phyloP scores from a whole-genome alignment of 2,113 vertebrate genomes.

The Setophaga kirtlandii region DNA sequence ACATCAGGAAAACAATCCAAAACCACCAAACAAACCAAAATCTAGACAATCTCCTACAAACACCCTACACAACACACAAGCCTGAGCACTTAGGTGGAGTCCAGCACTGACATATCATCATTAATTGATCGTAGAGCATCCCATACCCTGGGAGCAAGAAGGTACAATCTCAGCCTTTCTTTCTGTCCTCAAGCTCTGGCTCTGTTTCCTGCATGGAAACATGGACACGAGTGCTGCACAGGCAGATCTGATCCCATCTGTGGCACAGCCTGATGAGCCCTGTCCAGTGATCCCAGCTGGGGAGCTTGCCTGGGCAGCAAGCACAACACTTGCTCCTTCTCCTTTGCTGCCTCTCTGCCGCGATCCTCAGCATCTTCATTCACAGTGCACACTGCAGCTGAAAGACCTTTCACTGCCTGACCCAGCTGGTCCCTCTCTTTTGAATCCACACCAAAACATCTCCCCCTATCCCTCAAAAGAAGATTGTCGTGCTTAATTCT shows the following conservation, averaged over 20 bases:
- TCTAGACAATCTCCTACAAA: not conserved
- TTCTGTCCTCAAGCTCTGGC: not conserved
- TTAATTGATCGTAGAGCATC: not conserved
- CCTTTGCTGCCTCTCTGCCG: rapidly evolving
- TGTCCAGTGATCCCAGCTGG: not conserved
- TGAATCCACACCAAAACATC: not conserved
- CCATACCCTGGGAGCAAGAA: not conserved
- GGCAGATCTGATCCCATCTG: not conserved
- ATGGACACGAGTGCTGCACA: rapidly evolving
- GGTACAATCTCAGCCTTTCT: rapidly evolving
- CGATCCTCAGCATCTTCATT: not conserved
- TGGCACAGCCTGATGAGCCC: not conserved
- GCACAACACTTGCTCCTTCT: rapidly evolving
- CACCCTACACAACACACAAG: not conserved
- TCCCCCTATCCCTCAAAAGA: not conserved
- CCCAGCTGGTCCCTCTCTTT: slow-evolving; percentile 4
- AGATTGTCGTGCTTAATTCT: not conserved
- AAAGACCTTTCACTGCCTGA: not conserved
- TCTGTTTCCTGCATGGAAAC: not conserved
- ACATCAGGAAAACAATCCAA: not conserved
- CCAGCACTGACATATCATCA: rapidly evolving
- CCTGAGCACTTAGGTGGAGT: not conserved
- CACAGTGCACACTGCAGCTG: not conserved
- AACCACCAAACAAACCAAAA: rapidly evolving
- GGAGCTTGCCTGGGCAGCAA: not conserved